Evolutionary conservation across 1,140 invertebrate species (phyloP), one percentile per base, ranked within the genome.

Genomic region (Plectrocnemia conspersa): DNA sequence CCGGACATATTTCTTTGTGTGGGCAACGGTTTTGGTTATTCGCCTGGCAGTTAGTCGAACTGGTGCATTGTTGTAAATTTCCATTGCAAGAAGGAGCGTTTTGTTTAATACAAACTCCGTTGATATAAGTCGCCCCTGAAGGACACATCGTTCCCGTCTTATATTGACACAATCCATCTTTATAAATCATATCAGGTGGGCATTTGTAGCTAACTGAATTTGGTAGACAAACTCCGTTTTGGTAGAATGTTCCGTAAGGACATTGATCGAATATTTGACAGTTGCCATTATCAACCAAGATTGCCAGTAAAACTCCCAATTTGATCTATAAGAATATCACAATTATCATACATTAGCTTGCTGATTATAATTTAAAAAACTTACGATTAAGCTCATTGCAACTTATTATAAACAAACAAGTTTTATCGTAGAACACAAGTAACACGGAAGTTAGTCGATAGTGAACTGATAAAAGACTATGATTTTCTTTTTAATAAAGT

Each of bases 171-270:
- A 40, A 2, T 15, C 48, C 48, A 25, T 50, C 40, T 1, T 13
- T 15, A 16, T 40, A 50, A n/a, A 40, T n/a, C 11, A 13, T 38
- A 16, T 25, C 27, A 1, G n/a, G 24, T 19, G 48, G 48, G 19
- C 48, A 50, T 29, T 25, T 18, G 6, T 33, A 2, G 2, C 4
- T 2, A 6, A 23, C 1, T 5, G 19, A 16, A 7, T 9, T 7
- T 41, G 48, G 48, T 11, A 50, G 10, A 15, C 48, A 50, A 15
- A 40, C 10, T 24, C 36, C 36, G 21, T 50, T 50, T n/a, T 15
- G 5, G 2, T 13, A 13, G n/a, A 4, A 50, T 25, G 3, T 50
- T 18, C 48, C 48, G 1, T 9, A 3, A 1, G 33, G 21, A 19
- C 48, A 50, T 27, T 29, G 27, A 13, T 7, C 27, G 27, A 11